A percentile compares a stretch with the other conserved stretches of the same genome.
phyloP scores from a whole-genome alignment of 2,888 invertebrate genomes.

The Geophilus truncorum region DNA sequence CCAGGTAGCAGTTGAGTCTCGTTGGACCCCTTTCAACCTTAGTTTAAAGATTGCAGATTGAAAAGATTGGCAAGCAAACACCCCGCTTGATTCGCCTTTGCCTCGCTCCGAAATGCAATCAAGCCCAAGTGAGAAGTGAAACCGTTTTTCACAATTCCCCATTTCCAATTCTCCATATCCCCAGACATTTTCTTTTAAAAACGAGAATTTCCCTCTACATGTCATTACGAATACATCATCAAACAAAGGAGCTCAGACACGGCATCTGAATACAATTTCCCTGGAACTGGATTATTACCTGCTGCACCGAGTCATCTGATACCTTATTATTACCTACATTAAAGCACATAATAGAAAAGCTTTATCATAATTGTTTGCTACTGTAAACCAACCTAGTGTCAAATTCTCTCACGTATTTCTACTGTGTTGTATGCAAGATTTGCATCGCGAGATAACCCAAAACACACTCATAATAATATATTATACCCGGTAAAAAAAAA shows the following conservation, averaged over 20 bases:
- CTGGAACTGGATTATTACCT: background rate
- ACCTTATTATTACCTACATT: background rate
- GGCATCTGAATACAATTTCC: background rate
- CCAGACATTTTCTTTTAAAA: slow-evolving; percentile 13
- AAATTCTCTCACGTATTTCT: background rate
- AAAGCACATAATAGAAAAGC: background rate
- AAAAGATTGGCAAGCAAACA: slow-evolving; percentile 12
- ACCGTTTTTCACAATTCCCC: slow-evolving; percentile 15
- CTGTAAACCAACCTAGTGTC: background rate
- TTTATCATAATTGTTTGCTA: background rate
- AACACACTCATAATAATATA: background rate
- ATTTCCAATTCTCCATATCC: slow-evolving; percentile 17
- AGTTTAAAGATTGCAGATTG: slow-evolving; percentile 17
- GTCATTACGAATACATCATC: slow-evolving; percentile 12
- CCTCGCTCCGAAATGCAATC: background rate
- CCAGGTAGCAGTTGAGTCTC: slow-evolving; percentile 14
- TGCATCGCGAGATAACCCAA: background rate
- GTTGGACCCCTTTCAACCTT: slow-evolving; percentile 10
- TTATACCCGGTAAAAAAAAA: background rate
- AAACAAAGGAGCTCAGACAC: background rate
- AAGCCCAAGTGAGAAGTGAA: slow-evolving; percentile 6
- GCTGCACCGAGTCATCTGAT: background rate
- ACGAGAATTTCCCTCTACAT: background rate
- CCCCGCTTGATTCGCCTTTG: slow-evolving; percentile 1
- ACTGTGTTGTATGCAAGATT: background rate